These are phyloP conservation scores for Heliangelus exortis DNA, from an alignment of 2,797 vertebrate genomes.

Conservation along the genomic window DNA sequence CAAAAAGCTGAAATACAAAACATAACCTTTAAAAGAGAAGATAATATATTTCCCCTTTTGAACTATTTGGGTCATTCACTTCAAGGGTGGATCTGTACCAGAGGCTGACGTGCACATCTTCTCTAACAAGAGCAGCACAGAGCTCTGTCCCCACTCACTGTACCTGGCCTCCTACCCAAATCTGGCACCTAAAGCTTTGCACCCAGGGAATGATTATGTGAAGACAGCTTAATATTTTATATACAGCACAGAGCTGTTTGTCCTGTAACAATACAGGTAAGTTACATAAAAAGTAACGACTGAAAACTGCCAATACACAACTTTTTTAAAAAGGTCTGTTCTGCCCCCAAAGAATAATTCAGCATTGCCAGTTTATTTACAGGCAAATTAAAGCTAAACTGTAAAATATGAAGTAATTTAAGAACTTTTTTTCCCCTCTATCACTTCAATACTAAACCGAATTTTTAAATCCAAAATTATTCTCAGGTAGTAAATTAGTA, in stretches of 20 bases:
- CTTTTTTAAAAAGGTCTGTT: background rate
- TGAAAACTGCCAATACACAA: background rate
- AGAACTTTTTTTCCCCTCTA: background rate
- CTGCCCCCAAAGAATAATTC: too few relatives aligned
- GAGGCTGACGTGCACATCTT: fast-evolving
- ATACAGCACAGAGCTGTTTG: background rate
- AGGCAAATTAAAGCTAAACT: background rate
- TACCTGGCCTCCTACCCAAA: background rate
- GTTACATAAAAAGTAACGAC: background rate
- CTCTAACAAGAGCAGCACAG: background rate
- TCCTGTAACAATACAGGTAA: background rate
- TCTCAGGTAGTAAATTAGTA: slow-evolving; percentile 48
- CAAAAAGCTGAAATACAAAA: background rate
- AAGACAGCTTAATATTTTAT: background rate
- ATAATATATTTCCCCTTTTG: background rate
- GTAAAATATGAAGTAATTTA: background rate
- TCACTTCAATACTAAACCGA: background rate
- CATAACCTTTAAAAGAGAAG: background rate
- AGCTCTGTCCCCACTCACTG: background rate
- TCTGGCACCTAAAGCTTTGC: background rate
- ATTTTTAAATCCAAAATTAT: slow-evolving; percentile 5
- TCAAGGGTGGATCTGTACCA: background rate
- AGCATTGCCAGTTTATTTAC: background rate
- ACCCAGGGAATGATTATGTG: background rate
- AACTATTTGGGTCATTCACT: background rate